These are phyloP conservation scores for Urocynchramus pylzowi DNA, from an alignment of 2,113 vertebrate genomes.

Conservation along the genomic window DNA sequence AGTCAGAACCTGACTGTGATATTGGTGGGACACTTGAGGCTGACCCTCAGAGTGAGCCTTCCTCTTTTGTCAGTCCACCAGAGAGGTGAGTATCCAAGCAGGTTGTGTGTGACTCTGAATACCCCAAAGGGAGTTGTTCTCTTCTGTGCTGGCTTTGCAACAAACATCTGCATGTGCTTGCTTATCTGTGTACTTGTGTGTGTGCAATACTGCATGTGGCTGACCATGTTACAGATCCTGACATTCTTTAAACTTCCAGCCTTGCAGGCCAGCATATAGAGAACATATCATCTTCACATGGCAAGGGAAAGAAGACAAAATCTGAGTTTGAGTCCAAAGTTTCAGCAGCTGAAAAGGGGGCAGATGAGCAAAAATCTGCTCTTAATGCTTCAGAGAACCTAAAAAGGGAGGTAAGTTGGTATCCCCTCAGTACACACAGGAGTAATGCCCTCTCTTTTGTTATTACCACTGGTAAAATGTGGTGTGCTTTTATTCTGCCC, in stretches of 20 bases:
- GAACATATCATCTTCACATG: slow-evolving; percentile 74
- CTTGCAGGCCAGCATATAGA: slow-evolving; percentile 79
- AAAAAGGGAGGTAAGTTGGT: slow-evolving; percentile 73
- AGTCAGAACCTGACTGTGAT: slow-evolving; percentile 83
- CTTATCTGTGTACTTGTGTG: background rate
- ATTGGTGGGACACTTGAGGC: slow-evolving; percentile 81
- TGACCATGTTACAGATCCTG: background rate
- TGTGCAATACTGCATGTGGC: background rate
- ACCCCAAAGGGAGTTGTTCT: background rate
- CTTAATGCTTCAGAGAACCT: slow-evolving; percentile 75
- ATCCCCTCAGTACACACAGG: background rate
- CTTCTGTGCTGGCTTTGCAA: background rate
- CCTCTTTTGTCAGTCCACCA: slow-evolving; percentile 81
- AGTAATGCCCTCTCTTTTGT: background rate
- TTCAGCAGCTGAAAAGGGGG: slow-evolving; percentile 56
- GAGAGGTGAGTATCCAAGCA: slow-evolving; percentile 81
- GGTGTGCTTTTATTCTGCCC: background rate
- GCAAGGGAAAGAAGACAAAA: slow-evolving; percentile 76
- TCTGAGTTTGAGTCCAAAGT: slow-evolving; percentile 74
- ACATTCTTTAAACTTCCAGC: slow-evolving; percentile 41
- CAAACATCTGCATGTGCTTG: slow-evolving; percentile 47
- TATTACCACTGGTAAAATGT: background rate
- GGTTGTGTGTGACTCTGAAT: slow-evolving; percentile 17
- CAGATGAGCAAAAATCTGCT: slow-evolving; percentile 63
- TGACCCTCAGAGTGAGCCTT: slow-evolving; percentile 77